Percentiles rank a stretch among this genome's conserved stretches.
Conservation (phyloP, 2,888 invertebrate genomes). For the Apamea epomidion region DNA sequence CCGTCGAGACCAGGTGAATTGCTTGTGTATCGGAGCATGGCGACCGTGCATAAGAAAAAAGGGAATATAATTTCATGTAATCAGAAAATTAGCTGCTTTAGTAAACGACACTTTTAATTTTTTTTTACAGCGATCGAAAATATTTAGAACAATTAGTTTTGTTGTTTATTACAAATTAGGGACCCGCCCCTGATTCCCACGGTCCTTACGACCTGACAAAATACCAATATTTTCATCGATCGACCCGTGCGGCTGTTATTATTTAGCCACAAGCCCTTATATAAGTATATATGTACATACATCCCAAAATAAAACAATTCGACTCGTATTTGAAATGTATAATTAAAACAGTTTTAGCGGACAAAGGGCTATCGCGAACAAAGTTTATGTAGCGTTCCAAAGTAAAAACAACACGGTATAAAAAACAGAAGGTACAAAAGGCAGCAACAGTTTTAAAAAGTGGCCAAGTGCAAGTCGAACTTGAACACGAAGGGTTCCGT, state of each 20-base stretch:
- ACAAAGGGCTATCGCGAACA: neutral
- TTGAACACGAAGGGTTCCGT: too few species aligned
- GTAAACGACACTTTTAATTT: neutral
- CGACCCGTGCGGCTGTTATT: too few species aligned
- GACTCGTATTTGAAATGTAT: slow-evolving; percentile 1
- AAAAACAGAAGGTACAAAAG: slow-evolving; percentile 19
- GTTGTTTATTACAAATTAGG: neutral
- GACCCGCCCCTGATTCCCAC: too few species aligned
- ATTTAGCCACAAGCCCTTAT: too few species aligned
- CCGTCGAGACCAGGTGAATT: slow-evolving; percentile 51
- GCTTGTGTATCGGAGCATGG: slow-evolving; percentile 32
- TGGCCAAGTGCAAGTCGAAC: too few species aligned
- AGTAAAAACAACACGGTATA: slow-evolving; percentile 15
- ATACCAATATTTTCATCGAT: too few species aligned
- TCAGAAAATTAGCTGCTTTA: slow-evolving; percentile 22
- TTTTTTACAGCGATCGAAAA: neutral
- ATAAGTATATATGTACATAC: too few species aligned
- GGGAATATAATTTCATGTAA: slow-evolving; percentile 1
- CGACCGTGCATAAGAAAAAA: neutral
- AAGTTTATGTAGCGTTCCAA: neutral
- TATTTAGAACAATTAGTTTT: neutral
- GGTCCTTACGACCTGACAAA: too few species aligned
- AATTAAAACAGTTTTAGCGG: neutral
- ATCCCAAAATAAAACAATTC: neutral
- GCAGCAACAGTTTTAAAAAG: neutral